These are phyloP conservation scores for Neodon shergylaensis DNA, from an alignment of 2,113 vertebrate genomes.

Conservation along the genomic window DNA sequence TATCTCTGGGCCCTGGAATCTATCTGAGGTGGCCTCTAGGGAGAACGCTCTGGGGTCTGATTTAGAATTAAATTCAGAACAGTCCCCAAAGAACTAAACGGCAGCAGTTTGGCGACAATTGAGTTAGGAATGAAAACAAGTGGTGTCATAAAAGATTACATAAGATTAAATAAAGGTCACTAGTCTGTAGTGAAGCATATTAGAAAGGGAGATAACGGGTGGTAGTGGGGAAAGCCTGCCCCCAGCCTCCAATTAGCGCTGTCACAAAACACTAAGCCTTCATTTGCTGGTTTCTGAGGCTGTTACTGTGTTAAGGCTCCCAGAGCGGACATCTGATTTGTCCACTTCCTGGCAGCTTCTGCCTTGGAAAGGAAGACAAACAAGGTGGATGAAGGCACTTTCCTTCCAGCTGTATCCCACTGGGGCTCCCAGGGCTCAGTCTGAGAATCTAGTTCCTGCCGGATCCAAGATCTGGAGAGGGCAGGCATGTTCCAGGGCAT, in stretches of 20 bases:
- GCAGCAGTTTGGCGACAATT: neutral
- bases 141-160: neutral
- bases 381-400: neutral
- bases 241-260: neutral
- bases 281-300: neutral
- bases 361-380: neutral
- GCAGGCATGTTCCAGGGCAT: fast-evolving
- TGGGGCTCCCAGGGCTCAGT: neutral
- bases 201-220: neutral
- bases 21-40: neutral
- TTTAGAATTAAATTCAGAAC: neutral
- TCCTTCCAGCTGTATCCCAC: neutral
- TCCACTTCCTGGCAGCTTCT: neutral
- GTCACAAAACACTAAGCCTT: neutral
- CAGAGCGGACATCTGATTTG: neutral
- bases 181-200: neutral
- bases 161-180: neutral
- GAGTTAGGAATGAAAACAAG: neutral
- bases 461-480: neutral
- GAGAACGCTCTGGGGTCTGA: neutral
- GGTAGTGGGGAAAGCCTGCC: neutral
- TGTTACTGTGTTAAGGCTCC: neutral
- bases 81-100: neutral
- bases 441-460: neutral
- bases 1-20: neutral